phyloP scores from a whole-genome alignment of 2,888 invertebrate species.

The Polyploca ridens region DNA sequence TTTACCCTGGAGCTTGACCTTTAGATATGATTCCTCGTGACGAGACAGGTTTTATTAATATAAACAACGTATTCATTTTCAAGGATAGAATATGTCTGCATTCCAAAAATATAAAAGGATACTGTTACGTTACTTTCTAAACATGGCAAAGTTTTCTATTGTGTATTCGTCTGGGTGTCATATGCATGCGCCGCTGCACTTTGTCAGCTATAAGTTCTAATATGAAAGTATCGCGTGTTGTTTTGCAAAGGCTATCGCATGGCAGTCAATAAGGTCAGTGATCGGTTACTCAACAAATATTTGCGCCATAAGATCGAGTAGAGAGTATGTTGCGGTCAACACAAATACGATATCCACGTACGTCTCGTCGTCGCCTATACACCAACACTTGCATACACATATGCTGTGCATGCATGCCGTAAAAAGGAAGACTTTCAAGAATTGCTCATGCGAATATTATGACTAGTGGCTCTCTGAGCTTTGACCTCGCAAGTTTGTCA shows the following conservation, averaged over 20 bases:
- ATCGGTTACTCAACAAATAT: slow-evolving; percentile 74
- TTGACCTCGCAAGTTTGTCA: too few species aligned
- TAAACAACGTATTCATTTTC: neutral
- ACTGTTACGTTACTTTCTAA: slow-evolving; percentile 12
- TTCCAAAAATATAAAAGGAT: slow-evolving; percentile 11
- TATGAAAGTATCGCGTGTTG: slow-evolving; percentile 52
- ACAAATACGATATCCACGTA: slow-evolving; percentile 60
- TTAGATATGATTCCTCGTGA: neutral
- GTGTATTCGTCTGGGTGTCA: slow-evolving; percentile 16
- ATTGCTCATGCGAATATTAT: neutral
- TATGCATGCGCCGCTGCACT: slow-evolving; percentile 29
- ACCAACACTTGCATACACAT: slow-evolving; percentile 12
- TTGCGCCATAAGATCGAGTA: slow-evolving; percentile 62
- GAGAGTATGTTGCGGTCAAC: slow-evolving; percentile 60
- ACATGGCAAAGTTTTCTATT: slow-evolving; percentile 21
- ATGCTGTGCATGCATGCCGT: neutral
- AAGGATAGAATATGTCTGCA: neutral
- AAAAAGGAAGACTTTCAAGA: neutral
- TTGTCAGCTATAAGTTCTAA: slow-evolving; percentile 26
- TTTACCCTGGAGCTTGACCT: slow-evolving; percentile 4
- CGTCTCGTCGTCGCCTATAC: slow-evolving; percentile 32
- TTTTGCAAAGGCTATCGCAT: slow-evolving; percentile 68
- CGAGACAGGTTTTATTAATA: neutral
- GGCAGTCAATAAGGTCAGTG: slow-evolving; percentile 65
- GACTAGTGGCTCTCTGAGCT: neutral